Evolutionary conservation across 30 jellyfish, hydroid and myxozoan genomes (phyloP).

Genomic region (Cassiopea xamachana): DNA sequence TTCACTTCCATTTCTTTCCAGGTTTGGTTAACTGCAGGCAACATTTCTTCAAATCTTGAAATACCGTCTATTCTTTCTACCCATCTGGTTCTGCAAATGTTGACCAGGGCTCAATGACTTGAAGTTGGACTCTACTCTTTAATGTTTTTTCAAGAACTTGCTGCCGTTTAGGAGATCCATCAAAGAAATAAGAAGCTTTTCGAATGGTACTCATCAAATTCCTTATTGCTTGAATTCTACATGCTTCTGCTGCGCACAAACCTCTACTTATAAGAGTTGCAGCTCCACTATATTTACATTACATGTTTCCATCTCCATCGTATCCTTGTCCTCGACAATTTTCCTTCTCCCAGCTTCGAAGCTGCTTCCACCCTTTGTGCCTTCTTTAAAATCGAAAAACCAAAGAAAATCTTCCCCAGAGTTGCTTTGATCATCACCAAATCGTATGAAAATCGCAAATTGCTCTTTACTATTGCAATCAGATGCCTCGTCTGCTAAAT

Average conservation of each 20-base stretch:
- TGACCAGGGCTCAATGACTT: background rate
- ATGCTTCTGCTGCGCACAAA: constrained; percentile 55
- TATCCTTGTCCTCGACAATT: constrained; percentile 79
- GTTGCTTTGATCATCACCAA: constrained; percentile 28
- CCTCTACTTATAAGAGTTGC: constrained; percentile 19
- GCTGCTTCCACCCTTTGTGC: constrained; percentile 62
- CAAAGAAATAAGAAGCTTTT: constrained; percentile 15
- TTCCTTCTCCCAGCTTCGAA: constrained; percentile 25
- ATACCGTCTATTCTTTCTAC: constrained; percentile 17
- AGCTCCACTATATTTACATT: constrained; percentile 64
- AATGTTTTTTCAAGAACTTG: constrained; percentile 1
- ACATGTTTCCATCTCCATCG: constrained; percentile 88
- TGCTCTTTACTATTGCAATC: constrained; percentile 49
- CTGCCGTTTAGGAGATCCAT: background rate
- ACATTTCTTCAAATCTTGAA: constrained; percentile 15
- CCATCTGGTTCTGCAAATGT: constrained; percentile 40
- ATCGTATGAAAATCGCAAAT: constrained; percentile 54
- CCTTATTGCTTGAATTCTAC: constrained; percentile 53
- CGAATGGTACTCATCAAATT: constrained; percentile 68
- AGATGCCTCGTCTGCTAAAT: constrained; percentile 68
- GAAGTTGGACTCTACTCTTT: background rate
- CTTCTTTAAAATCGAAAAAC: constrained; percentile 57
- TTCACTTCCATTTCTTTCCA: background rate
- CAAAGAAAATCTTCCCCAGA: constrained; percentile 73
- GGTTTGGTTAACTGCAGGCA: background rate